phyloP scores from a whole-genome alignment of 2,888 invertebrate species.

The Lasioglossum figueresi region DNA sequence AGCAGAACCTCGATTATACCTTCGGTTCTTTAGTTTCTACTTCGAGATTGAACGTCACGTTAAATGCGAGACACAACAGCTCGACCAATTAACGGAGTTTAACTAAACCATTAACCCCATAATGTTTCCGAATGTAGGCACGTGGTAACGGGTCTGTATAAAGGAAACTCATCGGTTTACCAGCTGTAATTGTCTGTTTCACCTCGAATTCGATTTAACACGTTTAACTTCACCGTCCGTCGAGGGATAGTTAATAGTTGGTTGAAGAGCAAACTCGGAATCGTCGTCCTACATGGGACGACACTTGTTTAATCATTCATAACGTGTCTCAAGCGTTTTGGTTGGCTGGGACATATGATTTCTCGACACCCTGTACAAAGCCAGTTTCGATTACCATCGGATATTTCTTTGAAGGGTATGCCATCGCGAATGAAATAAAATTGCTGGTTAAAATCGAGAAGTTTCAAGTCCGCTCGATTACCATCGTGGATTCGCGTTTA shows the following conservation, averaged over 20 bases:
- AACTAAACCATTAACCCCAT: slow-evolving; percentile 2
- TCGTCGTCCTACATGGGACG: neutral
- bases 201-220: slow-evolving; percentile 20
- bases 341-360: no score
- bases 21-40: neutral
- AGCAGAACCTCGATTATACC: neutral
- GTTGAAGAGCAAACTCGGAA: neutral
- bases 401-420: no score
- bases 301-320: neutral
- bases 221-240: slow-evolving; percentile 17
- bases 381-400: no score
- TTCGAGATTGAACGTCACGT: neutral
- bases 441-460: neutral
- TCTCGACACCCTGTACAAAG: no score
- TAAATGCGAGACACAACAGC: neutral
- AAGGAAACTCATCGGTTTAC: neutral
- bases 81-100: slow-evolving; percentile 15
- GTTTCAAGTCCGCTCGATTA: neutral
- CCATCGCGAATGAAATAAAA: no score
- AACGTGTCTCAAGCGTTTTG: neutral
- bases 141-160: neutral
- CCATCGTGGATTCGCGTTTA: neutral
- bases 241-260: slow-evolving; percentile 6
- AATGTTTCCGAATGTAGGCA: neutral
- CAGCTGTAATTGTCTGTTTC: slow-evolving; percentile 28